Evolutionary conservation across 2,888 invertebrate genomes (phyloP).

Genomic region (Eristalinus aeneus): DNA sequence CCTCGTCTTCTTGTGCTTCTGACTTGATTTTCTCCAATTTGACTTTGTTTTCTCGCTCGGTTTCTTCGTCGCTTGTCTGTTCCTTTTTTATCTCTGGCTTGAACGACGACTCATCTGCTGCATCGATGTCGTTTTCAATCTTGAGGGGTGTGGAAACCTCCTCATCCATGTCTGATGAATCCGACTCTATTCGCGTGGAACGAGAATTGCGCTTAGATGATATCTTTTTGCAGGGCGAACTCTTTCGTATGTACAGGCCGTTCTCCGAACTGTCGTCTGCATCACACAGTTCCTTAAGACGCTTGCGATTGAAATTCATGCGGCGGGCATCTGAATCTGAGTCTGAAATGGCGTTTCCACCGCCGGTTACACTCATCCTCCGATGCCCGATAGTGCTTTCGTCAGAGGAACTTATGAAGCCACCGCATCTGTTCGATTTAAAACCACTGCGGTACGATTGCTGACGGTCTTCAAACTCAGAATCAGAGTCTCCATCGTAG

Average conservation of each 20-base stretch:
- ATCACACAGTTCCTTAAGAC: slow-evolving; percentile 81
- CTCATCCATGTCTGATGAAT: slow-evolving; percentile 85
- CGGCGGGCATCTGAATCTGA: slow-evolving; percentile 80
- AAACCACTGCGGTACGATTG: slow-evolving; percentile 71
- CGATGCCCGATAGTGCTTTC: slow-evolving; percentile 75
- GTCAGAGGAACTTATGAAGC: slow-evolving; percentile 83
- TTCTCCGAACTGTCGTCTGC: slow-evolving; percentile 79
- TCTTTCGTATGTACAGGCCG: slow-evolving; percentile 76
- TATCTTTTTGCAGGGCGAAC: slow-evolving; percentile 82
- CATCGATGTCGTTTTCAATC: slow-evolving; percentile 70
- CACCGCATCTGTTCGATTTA: slow-evolving; percentile 72
- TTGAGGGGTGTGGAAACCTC: slow-evolving; percentile 28
- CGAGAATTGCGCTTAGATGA: slow-evolving; percentile 86
- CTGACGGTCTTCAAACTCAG: slow-evolving; percentile 81
- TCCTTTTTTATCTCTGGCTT: slow-evolving; percentile 85
- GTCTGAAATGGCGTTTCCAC: slow-evolving; percentile 75
- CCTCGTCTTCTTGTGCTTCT: slow-evolving; percentile 53
- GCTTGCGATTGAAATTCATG: slow-evolving; percentile 81
- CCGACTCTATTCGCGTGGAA: slow-evolving; percentile 87
- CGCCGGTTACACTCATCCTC: slow-evolving; percentile 72
- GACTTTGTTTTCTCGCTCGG: slow-evolving; percentile 38
- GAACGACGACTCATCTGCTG: too few relatives aligned
- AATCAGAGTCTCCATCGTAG: slow-evolving; percentile 93
- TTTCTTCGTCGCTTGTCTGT: slow-evolving; percentile 77
- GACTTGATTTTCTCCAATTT: slow-evolving; percentile 57